phyloP scores from a whole-genome alignment of 2,888 invertebrate genomes.

The Scaptomyza caliginosa region DNA sequence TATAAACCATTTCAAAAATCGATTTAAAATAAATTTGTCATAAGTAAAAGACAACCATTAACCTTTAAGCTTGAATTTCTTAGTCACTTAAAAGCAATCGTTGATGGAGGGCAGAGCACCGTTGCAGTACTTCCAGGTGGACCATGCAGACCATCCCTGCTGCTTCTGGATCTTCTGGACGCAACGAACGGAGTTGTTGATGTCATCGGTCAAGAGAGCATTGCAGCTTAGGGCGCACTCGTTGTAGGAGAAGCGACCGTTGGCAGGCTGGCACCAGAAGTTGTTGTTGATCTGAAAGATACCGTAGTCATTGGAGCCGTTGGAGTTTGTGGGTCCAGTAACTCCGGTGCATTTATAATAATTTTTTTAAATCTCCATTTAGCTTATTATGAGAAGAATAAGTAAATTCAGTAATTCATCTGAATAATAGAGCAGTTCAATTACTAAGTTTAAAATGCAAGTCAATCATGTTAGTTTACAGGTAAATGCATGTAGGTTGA shows the following conservation, averaged over 20 bases:
- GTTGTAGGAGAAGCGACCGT: constrained; percentile 73
- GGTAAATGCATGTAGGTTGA: no score
- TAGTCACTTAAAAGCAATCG: constrained; percentile 53
- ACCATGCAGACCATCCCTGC: constrained; percentile 79
- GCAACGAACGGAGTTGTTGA: constrained; percentile 70
- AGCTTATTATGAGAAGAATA: no score
- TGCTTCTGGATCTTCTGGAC: constrained; percentile 66
- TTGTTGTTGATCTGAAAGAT: constrained; percentile 81
- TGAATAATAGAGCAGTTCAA: background rate
- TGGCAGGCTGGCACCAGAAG: constrained; percentile 77
- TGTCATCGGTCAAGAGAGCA: constrained; percentile 69
- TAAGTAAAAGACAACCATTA: background rate
- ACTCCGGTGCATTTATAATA: no score
- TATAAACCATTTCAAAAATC: constrained; percentile 23
- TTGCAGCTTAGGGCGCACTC: constrained; percentile 68
- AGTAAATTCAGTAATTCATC: background rate
- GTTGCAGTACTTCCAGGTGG: constrained; percentile 56
- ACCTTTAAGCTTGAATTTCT: constrained; percentile 1
- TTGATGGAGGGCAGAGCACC: constrained; percentile 54
- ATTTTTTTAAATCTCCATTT: background rate
- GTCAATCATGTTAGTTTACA: no score
- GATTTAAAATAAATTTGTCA: constrained; percentile 42
- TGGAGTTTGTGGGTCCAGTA: constrained; percentile 83
- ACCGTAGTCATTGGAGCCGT: constrained; percentile 83
- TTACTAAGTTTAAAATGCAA: background rate